A percentile compares a stretch with the other conserved stretches of the same genome.
Evolutionary conservation across 2,888 invertebrate species (phyloP).

Genomic region (Agrotis puta): DNA sequence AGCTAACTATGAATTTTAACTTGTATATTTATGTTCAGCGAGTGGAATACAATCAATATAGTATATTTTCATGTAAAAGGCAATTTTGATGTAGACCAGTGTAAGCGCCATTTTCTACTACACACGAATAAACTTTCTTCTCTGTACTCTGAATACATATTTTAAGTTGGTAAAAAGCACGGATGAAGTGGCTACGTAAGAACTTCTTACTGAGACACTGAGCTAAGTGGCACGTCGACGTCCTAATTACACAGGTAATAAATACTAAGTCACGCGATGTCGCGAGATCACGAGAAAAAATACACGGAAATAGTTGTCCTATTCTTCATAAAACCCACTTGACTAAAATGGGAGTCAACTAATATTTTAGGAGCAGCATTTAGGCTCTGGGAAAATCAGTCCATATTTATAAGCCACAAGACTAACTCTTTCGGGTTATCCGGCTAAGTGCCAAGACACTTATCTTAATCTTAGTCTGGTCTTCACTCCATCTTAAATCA

Average conservation of each 20-base stretch:
- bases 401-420: background rate
- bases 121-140: slow-evolving; percentile 32
- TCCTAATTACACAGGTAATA: slow-evolving; percentile 58
- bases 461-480: slow-evolving; percentile 15
- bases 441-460: slow-evolving; percentile 1
- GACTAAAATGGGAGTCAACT: slow-evolving; percentile 9
- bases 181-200: slow-evolving; percentile 45
- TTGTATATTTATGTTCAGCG: too few relatives aligned
- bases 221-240: slow-evolving; percentile 44
- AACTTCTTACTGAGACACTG: slow-evolving; percentile 42
- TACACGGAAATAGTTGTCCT: slow-evolving; percentile 42
- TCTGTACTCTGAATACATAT: slow-evolving; percentile 47
- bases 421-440: background rate
- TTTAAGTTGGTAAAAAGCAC: slow-evolving; percentile 37
- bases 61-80: too few relatives aligned
- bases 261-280: slow-evolving; percentile 63
- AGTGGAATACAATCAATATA: too few relatives aligned
- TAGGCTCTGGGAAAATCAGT: background rate
- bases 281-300: slow-evolving; percentile 46
- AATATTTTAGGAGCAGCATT: background rate
- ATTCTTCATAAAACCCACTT: slow-evolving; percentile 11
- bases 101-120: slow-evolving; percentile 36
- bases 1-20: too few relatives aligned
- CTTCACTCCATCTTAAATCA: slow-evolving; percentile 13
- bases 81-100: too few relatives aligned